These are phyloP conservation scores for Eulemur coronatus DNA, from an alignment of 2,797 vertebrate species.

Conservation along the genomic window DNA sequence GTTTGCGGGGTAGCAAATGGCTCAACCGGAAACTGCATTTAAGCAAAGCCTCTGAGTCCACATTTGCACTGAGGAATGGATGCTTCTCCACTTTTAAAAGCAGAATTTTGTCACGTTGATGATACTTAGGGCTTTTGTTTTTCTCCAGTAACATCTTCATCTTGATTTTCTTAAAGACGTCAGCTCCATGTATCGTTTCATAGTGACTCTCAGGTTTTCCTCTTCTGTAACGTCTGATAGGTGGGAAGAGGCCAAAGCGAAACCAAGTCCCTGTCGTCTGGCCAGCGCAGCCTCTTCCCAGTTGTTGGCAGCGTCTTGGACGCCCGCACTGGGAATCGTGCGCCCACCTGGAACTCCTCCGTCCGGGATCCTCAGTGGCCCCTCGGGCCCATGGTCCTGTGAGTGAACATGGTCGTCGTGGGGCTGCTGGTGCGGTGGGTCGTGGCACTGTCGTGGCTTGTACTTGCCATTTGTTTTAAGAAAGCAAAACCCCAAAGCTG, in stretches of 20 bases:
- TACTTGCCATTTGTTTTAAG: too few species aligned
- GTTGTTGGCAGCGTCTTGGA: too few species aligned
- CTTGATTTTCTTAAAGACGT: not conserved
- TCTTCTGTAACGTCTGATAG: not conserved
- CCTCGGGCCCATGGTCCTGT: not conserved
- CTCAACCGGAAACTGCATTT: not conserved
- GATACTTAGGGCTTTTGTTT: not conserved
- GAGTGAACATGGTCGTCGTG: not conserved
- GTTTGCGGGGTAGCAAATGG: not conserved
- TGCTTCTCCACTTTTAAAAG: not conserved
- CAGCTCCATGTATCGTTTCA: not conserved
- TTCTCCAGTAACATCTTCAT: not conserved
- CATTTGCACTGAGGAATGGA: not conserved
- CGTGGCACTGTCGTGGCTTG: not conserved
- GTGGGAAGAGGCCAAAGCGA: not conserved
- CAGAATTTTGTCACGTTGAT: not conserved
- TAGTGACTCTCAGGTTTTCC: not conserved
- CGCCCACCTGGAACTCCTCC: accelerated
- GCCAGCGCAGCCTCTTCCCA: not conserved
- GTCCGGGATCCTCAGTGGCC: accelerated
- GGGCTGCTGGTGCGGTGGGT: not conserved
- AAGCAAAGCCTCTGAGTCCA: not conserved
- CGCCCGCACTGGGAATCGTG: accelerated
- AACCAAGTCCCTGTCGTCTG: too few species aligned
- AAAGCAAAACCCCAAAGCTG: not conserved